Percentiles rank a stretch among this genome's conserved stretches.
Evolutionary conservation across 2,797 vertebrate species (phyloP).

Genomic region (Mormyrops boulengeri): DNA sequence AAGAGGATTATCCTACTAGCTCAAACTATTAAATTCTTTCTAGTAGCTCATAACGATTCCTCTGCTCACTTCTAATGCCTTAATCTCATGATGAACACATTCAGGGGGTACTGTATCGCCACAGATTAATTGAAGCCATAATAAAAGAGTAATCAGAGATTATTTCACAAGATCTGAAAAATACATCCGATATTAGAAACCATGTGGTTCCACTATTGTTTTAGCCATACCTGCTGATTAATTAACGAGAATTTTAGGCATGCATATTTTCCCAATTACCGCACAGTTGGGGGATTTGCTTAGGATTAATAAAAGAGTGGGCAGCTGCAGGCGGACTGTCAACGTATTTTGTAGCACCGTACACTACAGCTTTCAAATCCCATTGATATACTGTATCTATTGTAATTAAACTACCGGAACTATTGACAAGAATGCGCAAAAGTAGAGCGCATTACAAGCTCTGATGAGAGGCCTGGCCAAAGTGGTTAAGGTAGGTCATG

Average conservation of each 20-base stretch:
- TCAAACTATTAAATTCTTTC: constrained; percentile 52
- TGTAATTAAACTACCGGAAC: neutral
- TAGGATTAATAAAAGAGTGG: neutral
- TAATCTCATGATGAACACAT: constrained; percentile 48
- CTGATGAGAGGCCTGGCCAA: neutral
- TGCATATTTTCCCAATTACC: neutral
- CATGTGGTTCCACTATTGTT: neutral
- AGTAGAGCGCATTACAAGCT: neutral
- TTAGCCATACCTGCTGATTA: neutral
- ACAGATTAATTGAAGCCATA: constrained; percentile 51
- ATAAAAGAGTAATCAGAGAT: constrained; percentile 54
- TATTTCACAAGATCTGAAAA: constrained; percentile 42
- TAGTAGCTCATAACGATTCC: constrained; percentile 47
- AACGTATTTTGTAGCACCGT: neutral
- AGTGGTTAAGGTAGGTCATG: neutral
- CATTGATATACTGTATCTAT: neutral
- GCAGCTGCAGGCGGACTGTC: neutral
- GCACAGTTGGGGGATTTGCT: neutral
- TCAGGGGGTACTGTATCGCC: constrained; percentile 29
- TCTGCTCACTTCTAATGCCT: constrained; percentile 48
- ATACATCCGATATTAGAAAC: neutral
- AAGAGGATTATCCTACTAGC: constrained; percentile 54
- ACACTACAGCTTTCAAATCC: neutral
- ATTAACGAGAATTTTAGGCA: neutral
- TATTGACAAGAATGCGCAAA: neutral